phyloP scores from a whole-genome alignment of 2,113 vertebrate species.

The Toxotes jaculatrix region DNA sequence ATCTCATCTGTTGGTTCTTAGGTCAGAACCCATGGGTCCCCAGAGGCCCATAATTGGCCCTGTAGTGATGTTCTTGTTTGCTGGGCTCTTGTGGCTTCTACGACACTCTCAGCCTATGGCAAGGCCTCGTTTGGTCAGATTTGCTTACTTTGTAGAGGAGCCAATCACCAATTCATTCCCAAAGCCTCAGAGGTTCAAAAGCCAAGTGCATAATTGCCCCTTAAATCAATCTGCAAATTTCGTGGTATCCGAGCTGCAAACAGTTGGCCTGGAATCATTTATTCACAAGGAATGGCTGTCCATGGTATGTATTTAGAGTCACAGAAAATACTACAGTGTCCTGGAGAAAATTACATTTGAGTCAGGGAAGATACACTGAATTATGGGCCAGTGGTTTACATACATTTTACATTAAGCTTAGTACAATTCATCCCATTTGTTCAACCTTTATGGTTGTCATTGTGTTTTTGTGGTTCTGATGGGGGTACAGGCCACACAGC shows the following conservation, averaged over 20 bases:
- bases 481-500: conserved; percentile 69
- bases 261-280: conserved; percentile 72
- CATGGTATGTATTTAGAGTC: conserved; percentile 56
- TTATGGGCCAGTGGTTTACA: conserved; percentile 66
- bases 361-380: conserved; percentile 63
- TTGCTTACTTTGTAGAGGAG: conserved; percentile 79
- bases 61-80: conserved; percentile 69
- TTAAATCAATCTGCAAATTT: conserved; percentile 84
- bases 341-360: conserved; percentile 55
- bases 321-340: conserved; percentile 55
- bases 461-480: conserved; percentile 70
- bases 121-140: conserved; percentile 68
- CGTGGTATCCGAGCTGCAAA: conserved; percentile 77
- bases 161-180: conserved; percentile 78
- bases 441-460: conserved; percentile 45
- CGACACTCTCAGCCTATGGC: conserved; percentile 67
- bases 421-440: conserved; percentile 63
- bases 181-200: conserved; percentile 83
- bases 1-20: conserved; percentile 59
- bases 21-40: conserved; percentile 61
- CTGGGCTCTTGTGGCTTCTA: conserved; percentile 74
- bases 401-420: conserved; percentile 63
- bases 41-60: conserved; percentile 53
- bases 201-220: conserved; percentile 85
- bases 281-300: conserved; percentile 57